Conservation (phyloP, 37 sponge, comb jelly and placozoan genomes). For the Geodia barretti region DNA sequence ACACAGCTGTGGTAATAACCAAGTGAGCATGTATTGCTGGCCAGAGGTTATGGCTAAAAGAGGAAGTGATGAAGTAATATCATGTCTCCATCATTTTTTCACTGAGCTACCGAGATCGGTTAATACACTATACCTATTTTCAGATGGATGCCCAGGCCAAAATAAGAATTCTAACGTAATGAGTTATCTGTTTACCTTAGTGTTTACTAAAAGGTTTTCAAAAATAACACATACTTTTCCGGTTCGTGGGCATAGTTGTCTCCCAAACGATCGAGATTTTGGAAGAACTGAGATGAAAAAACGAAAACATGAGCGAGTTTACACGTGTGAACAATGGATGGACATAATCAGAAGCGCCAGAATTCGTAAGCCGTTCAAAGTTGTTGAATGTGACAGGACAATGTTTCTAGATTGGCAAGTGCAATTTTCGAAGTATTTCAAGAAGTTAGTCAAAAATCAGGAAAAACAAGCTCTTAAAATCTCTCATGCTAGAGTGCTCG, state of each 20-base stretch:
- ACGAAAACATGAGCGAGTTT: background rate
- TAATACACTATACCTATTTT: background rate
- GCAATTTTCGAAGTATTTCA: too few species aligned
- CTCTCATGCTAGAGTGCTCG: too few species aligned
- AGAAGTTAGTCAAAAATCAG: too few species aligned
- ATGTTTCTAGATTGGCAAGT: too few species aligned
- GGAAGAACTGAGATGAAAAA: constrained; percentile 13
- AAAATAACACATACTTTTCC: too few species aligned
- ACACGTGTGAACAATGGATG: background rate
- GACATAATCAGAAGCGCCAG: background rate
- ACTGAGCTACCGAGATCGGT: background rate
- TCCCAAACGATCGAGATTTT: constrained; percentile 16
- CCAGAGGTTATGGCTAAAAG: background rate
- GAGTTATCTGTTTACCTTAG: constrained; percentile 15
- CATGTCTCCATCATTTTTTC: background rate
- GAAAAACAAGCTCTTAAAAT: too few species aligned
- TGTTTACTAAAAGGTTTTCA: constrained; percentile 1
- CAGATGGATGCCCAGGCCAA: constrained; percentile 13
- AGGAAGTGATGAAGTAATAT: constrained; percentile 11
- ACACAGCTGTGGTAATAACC: background rate
- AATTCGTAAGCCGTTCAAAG: too few species aligned
- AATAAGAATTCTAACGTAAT: constrained; percentile 16
- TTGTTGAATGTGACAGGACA: too few species aligned
- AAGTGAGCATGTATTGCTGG: background rate
- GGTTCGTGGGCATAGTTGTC: too few species aligned